A percentile compares a stretch with the other conserved stretches of the same genome.
Evolutionary conservation across 2,797 vertebrate genomes (phyloP).

Genomic region (Delichon dasypus): DNA sequence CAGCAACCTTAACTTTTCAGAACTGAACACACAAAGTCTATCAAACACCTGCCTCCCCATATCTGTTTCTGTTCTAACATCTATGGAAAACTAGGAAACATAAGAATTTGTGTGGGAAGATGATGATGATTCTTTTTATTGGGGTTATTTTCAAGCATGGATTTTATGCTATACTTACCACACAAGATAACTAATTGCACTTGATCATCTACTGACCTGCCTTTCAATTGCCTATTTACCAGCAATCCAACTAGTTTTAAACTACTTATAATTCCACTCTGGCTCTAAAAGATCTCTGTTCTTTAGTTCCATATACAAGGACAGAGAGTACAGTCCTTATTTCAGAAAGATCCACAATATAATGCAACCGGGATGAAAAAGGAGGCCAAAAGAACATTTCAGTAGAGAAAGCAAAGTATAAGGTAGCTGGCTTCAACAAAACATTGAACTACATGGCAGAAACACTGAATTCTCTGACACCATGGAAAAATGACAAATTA

Average conservation of each 20-base stretch:
- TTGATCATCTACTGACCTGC: neutral
- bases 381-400: neutral
- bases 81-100: neutral
- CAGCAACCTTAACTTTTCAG: neutral
- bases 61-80: neutral
- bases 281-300: neutral
- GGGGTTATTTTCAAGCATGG: neutral
- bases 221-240: neutral
- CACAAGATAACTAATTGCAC: neutral
- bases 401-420: neutral
- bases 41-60: neutral
- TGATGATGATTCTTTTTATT: neutral
- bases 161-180: neutral
- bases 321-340: neutral
- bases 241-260: neutral
- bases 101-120: neutral
- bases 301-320: neutral
- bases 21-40: neutral
- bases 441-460: neutral
- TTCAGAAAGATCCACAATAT: neutral
- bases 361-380: neutral
- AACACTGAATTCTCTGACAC: neutral
- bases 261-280: neutral
- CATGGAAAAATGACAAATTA: constrained; percentile 47
- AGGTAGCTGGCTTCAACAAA: neutral